Evolutionary conservation across 2,113 vertebrate genomes (phyloP).

Genomic region (Corynorhinus townsendii): DNA sequence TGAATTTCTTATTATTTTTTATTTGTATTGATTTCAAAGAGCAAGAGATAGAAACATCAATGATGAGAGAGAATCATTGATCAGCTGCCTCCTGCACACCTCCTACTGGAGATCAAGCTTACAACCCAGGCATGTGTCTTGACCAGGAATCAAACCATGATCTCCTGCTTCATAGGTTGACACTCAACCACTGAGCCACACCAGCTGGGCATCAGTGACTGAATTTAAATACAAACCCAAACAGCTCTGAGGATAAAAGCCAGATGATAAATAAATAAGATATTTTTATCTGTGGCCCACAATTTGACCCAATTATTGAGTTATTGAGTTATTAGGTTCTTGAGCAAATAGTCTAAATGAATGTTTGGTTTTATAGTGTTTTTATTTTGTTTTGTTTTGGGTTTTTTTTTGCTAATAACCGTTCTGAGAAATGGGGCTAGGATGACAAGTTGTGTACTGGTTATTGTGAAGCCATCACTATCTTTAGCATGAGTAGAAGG

Average conservation of each 20-base stretch:
- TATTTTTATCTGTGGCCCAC: neutral
- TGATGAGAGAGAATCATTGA: no score
- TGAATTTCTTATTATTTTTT: neutral
- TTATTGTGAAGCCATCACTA: neutral
- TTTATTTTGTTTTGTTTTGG: neutral
- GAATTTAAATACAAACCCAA: neutral
- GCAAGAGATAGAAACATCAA: no score
- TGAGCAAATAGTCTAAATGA: neutral
- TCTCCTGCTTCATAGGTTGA: no score
- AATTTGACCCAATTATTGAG: neutral
- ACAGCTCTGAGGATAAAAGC: neutral
- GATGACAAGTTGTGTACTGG: neutral
- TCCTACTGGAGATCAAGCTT: no score
- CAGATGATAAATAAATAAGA: neutral
- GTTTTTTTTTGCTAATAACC: neutral
- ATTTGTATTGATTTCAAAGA: no score
- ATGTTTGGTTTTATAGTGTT: neutral
- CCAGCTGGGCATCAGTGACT: neutral
- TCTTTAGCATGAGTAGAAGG: neutral
- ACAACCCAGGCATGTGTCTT: no score
- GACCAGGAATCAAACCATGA: no score
- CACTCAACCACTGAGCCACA: no score
- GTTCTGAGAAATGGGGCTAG: neutral
- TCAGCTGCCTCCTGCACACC: no score
- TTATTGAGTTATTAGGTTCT: neutral